Evolutionary conservation across 1,140 invertebrate genomes (phyloP), one percentile per base, ranked within the genome.

Genomic region (Cepaea nemoralis): DNA sequence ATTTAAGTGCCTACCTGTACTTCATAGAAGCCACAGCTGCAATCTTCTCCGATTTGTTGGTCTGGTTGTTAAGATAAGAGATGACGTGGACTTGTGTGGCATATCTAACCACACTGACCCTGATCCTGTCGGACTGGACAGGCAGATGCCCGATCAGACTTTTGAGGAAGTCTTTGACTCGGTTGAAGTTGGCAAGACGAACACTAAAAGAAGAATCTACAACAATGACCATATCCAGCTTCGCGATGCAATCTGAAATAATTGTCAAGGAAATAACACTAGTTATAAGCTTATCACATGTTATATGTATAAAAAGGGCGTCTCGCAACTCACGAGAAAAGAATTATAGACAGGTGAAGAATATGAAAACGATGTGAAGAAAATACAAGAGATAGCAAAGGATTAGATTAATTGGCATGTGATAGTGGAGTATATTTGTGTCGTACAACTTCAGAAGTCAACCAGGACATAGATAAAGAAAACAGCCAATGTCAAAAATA

Each of bases 141-240:
- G 69, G 40, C 5, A 70, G 22, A 37, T 40, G 19, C 22, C 22
- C 69, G 8, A 40, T 42, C 5, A 70, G 35, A 22, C 37, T 31
- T 31, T 40, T 8, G 2, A 70, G 5, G 19, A 70, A 70, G 6
- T 5, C 19, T 24, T 12, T 70, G n/a, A 39, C 22, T 19, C 24
- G 39, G 35, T 70, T 39, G 69, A 70, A 70, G 40, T 70, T 70
- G 39, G 24, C 22, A 35, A n/a, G 8, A 3, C 69, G 35, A 37
- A 70, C 69, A n/a, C 69, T 70, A 10, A n/a, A 27, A 6, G 69
- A 70, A 22, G 69, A 40, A 31, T 70, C 69, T 37, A 70, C 5
- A 40, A 70, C 40, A 40, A 70, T 42, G 69, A 70, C 69, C 10
- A 70, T 35, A 22, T 70, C 69, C 2, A 70, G 35, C 69, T 70